A percentile compares a stretch with the other conserved stretches of the same genome.
Evolutionary conservation across 2,888 invertebrate genomes (phyloP).

Genomic region (Eutolmus rufibarbis): DNA sequence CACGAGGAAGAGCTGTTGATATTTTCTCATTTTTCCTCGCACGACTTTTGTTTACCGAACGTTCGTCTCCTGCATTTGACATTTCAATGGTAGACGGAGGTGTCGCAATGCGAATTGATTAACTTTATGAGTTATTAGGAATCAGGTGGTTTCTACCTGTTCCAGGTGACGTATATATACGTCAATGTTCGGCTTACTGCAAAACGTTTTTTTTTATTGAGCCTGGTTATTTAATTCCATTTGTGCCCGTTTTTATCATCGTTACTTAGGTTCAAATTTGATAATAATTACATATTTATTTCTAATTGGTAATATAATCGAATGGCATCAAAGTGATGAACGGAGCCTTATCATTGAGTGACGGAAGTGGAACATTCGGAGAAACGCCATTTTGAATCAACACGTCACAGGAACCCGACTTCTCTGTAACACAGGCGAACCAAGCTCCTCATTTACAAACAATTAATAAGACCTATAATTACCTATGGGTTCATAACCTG

Average conservation of each 20-base stretch:
- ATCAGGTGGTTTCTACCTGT: neutral
- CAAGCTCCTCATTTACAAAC: too few relatives aligned
- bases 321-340: neutral
- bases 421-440: too few relatives aligned
- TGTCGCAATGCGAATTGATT: neutral
- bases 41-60: neutral
- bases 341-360: neutral
- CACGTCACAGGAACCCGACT: neutral
- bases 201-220: too few relatives aligned
- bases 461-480: too few relatives aligned
- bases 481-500: too few relatives aligned
- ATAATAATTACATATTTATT: too few relatives aligned
- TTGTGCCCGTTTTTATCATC: too few relatives aligned
- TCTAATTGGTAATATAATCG: neutral
- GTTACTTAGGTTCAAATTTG: too few relatives aligned
- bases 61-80: neutral
- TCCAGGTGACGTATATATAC: neutral
- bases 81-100: neutral
- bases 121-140: neutral
- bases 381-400: neutral
- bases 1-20: conserved; percentile 78
- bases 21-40: conserved; percentile 75
- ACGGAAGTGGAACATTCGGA: neutral
- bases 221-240: too few relatives aligned
- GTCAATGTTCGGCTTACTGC: neutral